Evolutionary conservation across 92 coral and sea anemone genomes (phyloP).

Genomic region (Zoanthus solanderi): DNA sequence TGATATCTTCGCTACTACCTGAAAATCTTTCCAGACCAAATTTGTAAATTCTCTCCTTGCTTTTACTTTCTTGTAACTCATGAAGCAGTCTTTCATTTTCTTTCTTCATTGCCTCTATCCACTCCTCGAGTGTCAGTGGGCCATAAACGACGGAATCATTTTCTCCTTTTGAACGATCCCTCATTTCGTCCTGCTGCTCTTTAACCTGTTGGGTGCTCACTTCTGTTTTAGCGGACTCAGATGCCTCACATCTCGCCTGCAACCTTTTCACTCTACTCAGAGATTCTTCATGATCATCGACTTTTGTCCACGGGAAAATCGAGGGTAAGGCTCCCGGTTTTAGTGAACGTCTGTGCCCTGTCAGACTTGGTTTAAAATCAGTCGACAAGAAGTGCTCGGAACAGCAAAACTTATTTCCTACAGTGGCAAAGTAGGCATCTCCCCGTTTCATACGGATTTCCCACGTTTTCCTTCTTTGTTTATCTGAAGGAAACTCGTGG

Average conservation of each 20-base stretch:
- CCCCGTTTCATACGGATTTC: constrained; percentile 67
- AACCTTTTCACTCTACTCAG: constrained; percentile 56
- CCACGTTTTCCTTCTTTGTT: constrained; percentile 42
- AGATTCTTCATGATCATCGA: constrained; percentile 36
- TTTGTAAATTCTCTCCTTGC: constrained; percentile 48
- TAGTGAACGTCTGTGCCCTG: constrained; percentile 68
- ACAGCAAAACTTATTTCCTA: constrained; percentile 66
- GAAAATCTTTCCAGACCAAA: constrained; percentile 67
- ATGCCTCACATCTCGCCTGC: constrained; percentile 40
- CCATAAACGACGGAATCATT: constrained; percentile 35
- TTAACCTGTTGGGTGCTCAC: constrained; percentile 18
- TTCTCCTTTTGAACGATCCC: constrained; percentile 29
- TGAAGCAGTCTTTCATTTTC: constrained; percentile 35
- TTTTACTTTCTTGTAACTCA: constrained; percentile 42
- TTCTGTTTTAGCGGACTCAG: constrained; percentile 17
- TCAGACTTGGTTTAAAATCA: constrained; percentile 69
- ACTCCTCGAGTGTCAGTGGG: constrained; percentile 60
- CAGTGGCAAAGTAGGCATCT: constrained; percentile 52
- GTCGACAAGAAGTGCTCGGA: constrained; percentile 70
- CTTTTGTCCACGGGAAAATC: constrained; percentile 59
- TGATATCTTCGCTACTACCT: constrained; percentile 65
- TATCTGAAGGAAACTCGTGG: constrained; percentile 59
- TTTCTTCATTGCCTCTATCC: constrained; percentile 46
- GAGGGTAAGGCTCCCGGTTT: constrained; percentile 64
- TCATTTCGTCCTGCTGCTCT: constrained; percentile 27